Percentiles rank a stretch among this genome's conserved stretches.
Conservation (phyloP, 2,113 vertebrate genomes). For the Lycocorax pyrrhopterus region DNA sequence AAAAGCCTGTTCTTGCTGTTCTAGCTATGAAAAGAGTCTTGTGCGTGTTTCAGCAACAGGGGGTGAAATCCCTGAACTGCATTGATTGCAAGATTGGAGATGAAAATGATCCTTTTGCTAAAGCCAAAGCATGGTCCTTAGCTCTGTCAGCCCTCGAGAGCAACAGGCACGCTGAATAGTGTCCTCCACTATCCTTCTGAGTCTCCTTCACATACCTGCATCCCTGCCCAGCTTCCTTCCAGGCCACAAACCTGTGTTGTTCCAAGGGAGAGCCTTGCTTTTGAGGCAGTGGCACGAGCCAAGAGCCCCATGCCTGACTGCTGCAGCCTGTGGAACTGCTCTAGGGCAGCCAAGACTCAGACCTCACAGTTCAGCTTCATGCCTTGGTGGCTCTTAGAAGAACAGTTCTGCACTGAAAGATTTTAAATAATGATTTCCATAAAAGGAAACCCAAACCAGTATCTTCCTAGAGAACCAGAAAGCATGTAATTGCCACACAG, state of each 20-base stretch:
- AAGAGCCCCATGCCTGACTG: rapidly evolving
- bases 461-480: background rate
- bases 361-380: background rate
- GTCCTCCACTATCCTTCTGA: background rate
- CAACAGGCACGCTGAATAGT: background rate
- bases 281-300: background rate
- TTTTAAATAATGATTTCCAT: background rate
- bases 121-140: too few relatives aligned
- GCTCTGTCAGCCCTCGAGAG: background rate
- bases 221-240: background rate
- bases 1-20: background rate
- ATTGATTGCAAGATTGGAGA: background rate
- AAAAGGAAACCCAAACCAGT: background rate
- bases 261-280: background rate
- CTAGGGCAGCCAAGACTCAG: background rate
- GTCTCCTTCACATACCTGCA: background rate
- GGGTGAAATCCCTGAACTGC: background rate
- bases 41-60: background rate
- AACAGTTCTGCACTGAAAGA: background rate
- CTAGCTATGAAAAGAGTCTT: background rate
- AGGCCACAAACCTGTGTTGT: rapidly evolving
- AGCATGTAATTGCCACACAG: background rate
- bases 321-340: background rate
- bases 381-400: background rate
- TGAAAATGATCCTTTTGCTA: background rate